Evolutionary conservation across 2,888 invertebrate genomes (phyloP).

Genomic region (Drosophila putrida): DNA sequence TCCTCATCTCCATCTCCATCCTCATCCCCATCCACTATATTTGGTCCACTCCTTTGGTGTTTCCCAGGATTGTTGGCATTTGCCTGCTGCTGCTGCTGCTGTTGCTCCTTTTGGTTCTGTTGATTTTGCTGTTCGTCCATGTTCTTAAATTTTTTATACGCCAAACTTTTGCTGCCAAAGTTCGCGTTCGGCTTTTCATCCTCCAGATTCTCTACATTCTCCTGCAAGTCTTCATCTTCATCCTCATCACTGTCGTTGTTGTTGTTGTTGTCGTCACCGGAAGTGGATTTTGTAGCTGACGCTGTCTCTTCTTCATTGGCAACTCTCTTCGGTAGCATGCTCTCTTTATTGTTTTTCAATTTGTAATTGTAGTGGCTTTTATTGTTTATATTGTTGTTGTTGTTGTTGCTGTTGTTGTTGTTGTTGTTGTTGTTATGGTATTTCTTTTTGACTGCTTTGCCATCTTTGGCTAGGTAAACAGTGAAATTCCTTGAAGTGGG

Average conservation of each 20-base stretch:
- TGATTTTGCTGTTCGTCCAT: constrained; percentile 65
- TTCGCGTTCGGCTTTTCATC: constrained; percentile 40
- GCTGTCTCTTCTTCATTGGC: constrained; percentile 37
- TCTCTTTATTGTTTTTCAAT: constrained; percentile 68
- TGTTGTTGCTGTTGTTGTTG: no score
- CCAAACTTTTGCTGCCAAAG: constrained; percentile 67
- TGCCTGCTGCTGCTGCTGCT: constrained; percentile 32
- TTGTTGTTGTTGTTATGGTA: constrained; percentile 31
- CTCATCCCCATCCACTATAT: not conserved
- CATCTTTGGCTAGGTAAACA: constrained; percentile 62
- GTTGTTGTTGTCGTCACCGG: constrained; percentile 35
- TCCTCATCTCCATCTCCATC: constrained; percentile 5
- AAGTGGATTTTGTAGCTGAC: constrained; percentile 52
- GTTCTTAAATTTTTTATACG: constrained; percentile 71
- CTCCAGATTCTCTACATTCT: constrained; percentile 26
- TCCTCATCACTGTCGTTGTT: constrained; percentile 7
- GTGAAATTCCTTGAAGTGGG: constrained; percentile 74
- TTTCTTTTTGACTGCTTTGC: constrained; percentile 44
- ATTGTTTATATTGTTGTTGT: constrained; percentile 29
- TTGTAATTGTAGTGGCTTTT: constrained; percentile 63
- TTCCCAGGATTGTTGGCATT: constrained; percentile 33
- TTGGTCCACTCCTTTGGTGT: not conserved
- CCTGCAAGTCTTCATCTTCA: constrained; percentile 19
- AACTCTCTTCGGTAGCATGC: constrained; percentile 44
- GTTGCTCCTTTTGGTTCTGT: constrained; percentile 14